Evolutionary conservation across 1,140 invertebrate species (phyloP).

Genomic region (Drosophila trapezifrons): DNA sequence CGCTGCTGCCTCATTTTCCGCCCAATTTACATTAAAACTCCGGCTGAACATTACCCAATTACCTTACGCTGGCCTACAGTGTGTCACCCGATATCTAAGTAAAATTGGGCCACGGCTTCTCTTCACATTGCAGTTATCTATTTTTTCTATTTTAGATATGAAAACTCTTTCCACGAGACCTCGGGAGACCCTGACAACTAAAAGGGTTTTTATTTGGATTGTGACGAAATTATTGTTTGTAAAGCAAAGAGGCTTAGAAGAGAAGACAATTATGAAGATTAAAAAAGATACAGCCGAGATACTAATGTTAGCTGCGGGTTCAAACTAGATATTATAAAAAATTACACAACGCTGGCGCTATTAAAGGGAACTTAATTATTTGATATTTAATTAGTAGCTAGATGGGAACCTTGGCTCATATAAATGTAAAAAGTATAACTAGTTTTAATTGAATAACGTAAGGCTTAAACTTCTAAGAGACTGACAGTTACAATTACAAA

Average conservation of each 20-base stretch:
- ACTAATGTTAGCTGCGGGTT: neutral
- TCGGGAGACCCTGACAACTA: slow-evolving; percentile 36
- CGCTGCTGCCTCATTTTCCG: slow-evolving; percentile 3
- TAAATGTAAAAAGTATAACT: slow-evolving; percentile 6
- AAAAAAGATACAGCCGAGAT: slow-evolving; percentile 1
- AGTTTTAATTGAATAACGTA: slow-evolving; percentile 15
- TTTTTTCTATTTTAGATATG: slow-evolving; percentile 65
- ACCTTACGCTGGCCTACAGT: slow-evolving; percentile 30
- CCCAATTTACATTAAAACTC: slow-evolving; percentile 16
- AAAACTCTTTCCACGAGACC: slow-evolving; percentile 50
- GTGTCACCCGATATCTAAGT: slow-evolving; percentile 54
- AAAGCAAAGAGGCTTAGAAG: slow-evolving; percentile 7
- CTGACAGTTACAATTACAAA: neutral
- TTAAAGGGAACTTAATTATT: slow-evolving; percentile 39
- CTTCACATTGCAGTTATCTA: slow-evolving; percentile 54
- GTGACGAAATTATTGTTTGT: slow-evolving; percentile 24
- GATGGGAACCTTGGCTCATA: slow-evolving; percentile 18
- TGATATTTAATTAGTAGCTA: slow-evolving; percentile 26
- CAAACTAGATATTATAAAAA: slow-evolving; percentile 3
- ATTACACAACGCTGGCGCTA: slow-evolving; percentile 21
- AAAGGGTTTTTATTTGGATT: slow-evolving; percentile 19
- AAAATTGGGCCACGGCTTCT: slow-evolving; percentile 68
- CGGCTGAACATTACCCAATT: neutral
- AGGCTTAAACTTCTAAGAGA: neutral
- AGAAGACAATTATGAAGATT: slow-evolving; percentile 11